phyloP scores from a whole-genome alignment of 2,797 vertebrate genomes.

The Acropternis orthonyx region DNA sequence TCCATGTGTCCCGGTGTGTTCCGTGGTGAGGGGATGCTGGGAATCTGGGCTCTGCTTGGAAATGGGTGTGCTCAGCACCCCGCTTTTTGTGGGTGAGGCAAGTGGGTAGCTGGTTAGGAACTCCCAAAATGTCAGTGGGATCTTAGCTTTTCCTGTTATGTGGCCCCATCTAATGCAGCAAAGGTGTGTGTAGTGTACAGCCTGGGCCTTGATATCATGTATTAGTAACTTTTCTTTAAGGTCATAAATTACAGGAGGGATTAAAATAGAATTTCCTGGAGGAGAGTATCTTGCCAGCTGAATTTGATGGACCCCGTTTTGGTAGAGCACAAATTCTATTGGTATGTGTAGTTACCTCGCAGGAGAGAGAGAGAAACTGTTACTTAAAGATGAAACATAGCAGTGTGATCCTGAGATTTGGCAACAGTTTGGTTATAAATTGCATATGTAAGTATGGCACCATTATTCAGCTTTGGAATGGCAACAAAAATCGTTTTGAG shows the following conservation, averaged over 20 bases:
- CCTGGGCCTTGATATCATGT: neutral
- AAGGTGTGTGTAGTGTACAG: neutral
- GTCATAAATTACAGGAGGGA: neutral
- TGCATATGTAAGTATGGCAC: neutral
- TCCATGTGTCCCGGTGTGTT: neutral
- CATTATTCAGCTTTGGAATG: neutral
- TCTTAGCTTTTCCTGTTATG: neutral
- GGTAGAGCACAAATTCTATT: constrained; percentile 28
- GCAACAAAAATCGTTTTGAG: neutral
- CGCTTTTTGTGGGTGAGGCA: neutral
- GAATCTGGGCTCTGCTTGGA: neutral
- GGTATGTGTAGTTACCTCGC: constrained; percentile 30
- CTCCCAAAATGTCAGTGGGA: neutral
- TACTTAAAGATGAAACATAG: constrained; percentile 2
- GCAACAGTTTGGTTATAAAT: neutral
- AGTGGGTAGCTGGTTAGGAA: neutral
- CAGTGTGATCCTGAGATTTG: neutral
- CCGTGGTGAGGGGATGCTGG: neutral
- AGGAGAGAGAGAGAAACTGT: neutral
- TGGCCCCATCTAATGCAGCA: neutral
- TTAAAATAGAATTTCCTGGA: constrained; percentile 56
- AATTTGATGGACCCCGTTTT: constrained; percentile 32
- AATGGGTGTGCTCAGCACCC: neutral
- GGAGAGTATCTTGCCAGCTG: constrained; percentile 35
- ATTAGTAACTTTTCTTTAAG: constrained; percentile 1